A percentile compares a stretch with the other conserved stretches of the same genome.
Evolutionary conservation across 1,140 invertebrate species (phyloP).

Genomic region (Aplysia californica): DNA sequence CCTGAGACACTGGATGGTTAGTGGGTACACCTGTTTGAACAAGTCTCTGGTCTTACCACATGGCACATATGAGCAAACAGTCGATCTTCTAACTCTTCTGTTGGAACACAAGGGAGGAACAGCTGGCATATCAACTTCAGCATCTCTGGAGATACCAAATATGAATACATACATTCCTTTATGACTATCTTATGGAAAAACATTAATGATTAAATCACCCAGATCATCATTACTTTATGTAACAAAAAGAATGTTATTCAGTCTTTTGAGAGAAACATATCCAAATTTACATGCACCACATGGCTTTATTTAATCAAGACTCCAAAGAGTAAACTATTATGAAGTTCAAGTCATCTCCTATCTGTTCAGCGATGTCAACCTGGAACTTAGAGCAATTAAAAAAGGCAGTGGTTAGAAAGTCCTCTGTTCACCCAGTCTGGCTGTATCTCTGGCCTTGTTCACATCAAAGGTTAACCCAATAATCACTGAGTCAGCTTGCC

Average conservation of each 20-base stretch:
- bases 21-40: too few relatives aligned
- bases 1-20: too few relatives aligned
- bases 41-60: background rate
- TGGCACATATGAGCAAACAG: background rate
- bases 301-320: too few relatives aligned
- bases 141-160: background rate
- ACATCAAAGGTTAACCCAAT: too few relatives aligned
- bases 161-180: background rate
- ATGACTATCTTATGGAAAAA: background rate
- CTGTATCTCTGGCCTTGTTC: too few relatives aligned
- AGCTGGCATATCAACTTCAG: conserved; percentile 9
- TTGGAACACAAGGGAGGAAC: conserved; percentile 12
- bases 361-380: too few relatives aligned
- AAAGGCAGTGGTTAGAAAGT: too few relatives aligned
- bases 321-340: too few relatives aligned
- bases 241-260: background rate
- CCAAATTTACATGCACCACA: background rate
- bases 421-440: too few relatives aligned
- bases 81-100: conserved; percentile 7
- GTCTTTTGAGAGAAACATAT: background rate
- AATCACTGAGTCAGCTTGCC: too few relatives aligned
- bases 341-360: too few relatives aligned
- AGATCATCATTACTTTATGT: background rate
- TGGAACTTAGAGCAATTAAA: too few relatives aligned
- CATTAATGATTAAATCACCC: background rate